Percentiles rank a stretch among this genome's conserved stretches.
These are phyloP conservation scores for Xiphorhynchus erythropygius DNA, from an alignment of 2,797 vertebrate genomes.

Conservation along the genomic window DNA sequence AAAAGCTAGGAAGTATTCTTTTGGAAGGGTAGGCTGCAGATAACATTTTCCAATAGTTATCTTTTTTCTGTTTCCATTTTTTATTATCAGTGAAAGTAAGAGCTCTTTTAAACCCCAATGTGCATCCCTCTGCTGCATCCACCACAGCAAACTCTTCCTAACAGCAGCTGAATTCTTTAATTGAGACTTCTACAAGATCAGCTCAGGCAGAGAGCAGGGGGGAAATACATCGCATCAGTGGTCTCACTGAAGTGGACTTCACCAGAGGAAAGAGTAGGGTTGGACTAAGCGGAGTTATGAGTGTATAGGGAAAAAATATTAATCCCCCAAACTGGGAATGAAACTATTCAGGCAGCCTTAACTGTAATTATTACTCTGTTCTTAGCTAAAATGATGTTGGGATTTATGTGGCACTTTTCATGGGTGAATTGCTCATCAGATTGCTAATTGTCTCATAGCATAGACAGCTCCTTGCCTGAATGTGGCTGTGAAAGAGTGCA, in stretches of 20 bases:
- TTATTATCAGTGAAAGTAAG: neutral
- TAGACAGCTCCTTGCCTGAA: neutral
- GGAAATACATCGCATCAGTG: neutral
- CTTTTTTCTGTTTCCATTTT: neutral
- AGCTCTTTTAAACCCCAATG: neutral
- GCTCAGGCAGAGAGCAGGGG: neutral
- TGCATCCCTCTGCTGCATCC: neutral
- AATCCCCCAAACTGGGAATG: neutral
- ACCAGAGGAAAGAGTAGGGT: neutral
- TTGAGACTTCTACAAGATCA: neutral
- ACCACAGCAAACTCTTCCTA: neutral
- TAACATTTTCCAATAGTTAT: neutral
- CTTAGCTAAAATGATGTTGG: neutral
- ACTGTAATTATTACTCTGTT: slow-evolving; percentile 4
- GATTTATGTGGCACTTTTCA: neutral
- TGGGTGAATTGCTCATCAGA: slow-evolving; percentile 3
- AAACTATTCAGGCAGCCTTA: neutral
- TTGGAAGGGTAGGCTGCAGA: neutral
- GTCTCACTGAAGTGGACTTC: neutral
- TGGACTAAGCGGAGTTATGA: neutral
- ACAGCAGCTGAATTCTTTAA: neutral
- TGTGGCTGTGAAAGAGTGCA: neutral
- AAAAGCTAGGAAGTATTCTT: neutral
- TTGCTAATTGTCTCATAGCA: slow-evolving; percentile 18
- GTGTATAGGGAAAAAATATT: neutral